Percentiles rank a stretch among this genome's conserved stretches.
Evolutionary conservation across 2,888 invertebrate genomes (phyloP).

Genomic region (Colletes collaris): DNA sequence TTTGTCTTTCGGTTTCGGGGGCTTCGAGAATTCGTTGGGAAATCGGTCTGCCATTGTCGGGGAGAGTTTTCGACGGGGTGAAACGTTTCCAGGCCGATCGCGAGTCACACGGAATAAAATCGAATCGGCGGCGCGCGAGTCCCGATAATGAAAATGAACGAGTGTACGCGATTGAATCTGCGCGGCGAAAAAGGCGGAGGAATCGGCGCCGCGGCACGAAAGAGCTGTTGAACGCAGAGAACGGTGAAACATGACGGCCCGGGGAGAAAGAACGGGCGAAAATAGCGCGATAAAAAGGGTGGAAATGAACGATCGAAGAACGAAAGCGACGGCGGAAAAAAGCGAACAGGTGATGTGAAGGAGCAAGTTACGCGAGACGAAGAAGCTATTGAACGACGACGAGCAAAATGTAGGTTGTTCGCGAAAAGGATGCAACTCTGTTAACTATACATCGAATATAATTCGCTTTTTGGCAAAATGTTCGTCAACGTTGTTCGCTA

Average conservation of each 20-base stretch:
- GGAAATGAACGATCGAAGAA: neutral
- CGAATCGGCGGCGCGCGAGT: neutral
- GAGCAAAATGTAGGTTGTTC: neutral
- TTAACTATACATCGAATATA: no score
- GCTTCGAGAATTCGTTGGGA: no score
- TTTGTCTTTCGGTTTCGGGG: neutral
- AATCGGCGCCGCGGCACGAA: neutral
- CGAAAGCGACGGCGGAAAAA: neutral
- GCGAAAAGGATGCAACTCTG: no score
- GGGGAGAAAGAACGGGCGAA: no score
- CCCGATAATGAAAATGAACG: constrained; percentile 38
- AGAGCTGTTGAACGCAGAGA: neutral
- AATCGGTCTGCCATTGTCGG: neutral
- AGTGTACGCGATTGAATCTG: constrained; percentile 23
- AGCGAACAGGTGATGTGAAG: neutral
- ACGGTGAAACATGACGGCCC: neutral
- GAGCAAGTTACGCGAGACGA: neutral
- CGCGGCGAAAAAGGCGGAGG: neutral
- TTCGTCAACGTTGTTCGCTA: no score
- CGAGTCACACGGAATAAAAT: neutral
- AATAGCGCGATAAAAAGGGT: constrained; percentile 12
- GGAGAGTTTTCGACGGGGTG: neutral
- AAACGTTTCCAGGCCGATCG: constrained; percentile 1
- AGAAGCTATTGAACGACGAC: neutral
- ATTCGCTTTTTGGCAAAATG: no score